These are phyloP conservation scores for Pseudorasbora parva DNA, from an alignment of 2,113 vertebrate species.

Conservation along the genomic window DNA sequence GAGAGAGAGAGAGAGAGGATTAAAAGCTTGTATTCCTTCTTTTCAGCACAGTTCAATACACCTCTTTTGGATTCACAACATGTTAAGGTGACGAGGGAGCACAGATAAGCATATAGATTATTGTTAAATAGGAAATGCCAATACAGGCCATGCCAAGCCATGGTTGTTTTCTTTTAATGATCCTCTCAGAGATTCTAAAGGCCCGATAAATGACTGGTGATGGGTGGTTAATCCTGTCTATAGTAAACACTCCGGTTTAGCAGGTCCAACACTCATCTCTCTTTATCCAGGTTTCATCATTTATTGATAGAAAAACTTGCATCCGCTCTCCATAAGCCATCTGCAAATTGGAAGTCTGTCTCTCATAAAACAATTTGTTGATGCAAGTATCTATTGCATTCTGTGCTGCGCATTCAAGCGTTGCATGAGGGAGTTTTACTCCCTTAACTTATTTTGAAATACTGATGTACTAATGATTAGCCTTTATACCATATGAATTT, in stretches of 20 bases:
- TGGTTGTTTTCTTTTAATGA: conserved; percentile 42
- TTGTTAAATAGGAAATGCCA: conserved; percentile 38
- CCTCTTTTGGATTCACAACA: conserved; percentile 31
- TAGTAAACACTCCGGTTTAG: conserved; percentile 36
- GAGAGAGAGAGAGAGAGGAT: not conserved
- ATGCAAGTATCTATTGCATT: conserved; percentile 48
- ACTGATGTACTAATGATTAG: conserved; percentile 50
- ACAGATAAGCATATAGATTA: conserved; percentile 44
- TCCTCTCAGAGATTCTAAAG: conserved; percentile 42
- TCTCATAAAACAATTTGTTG: conserved; percentile 47
- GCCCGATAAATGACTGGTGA: conserved; percentile 51
- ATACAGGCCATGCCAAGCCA: conserved; percentile 14
- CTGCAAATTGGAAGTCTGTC: conserved; percentile 44
- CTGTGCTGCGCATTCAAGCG: conserved; percentile 24
- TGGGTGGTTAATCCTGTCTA: conserved; percentile 57
- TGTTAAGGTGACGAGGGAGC: conserved; percentile 41
- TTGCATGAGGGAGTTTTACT: conserved; percentile 28
- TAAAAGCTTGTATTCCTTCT: not conserved
- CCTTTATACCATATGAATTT: not conserved
- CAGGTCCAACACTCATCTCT: conserved; percentile 30
- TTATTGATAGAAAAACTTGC: conserved; percentile 52
- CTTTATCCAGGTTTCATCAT: conserved; percentile 49
- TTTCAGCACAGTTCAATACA: conserved; percentile 17
- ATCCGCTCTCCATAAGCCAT: conserved; percentile 42
- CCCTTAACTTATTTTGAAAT: conserved; percentile 37